Conservation (phyloP, 2,888 invertebrate genomes). For the Strigamia transsilvanica region DNA sequence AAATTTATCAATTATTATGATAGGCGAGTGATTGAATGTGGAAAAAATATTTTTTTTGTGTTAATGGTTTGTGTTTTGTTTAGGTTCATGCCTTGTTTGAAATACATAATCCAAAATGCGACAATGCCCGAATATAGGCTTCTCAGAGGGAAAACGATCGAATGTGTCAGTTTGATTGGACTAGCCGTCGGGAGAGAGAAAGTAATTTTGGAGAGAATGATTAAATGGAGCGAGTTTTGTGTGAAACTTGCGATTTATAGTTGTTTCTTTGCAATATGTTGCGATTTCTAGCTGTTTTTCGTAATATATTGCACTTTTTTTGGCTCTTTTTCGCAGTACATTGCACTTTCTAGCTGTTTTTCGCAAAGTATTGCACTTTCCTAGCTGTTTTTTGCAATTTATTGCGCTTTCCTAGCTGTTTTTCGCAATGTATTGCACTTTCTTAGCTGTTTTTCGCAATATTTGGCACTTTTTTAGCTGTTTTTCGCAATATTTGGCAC, state of each 20-base stretch:
- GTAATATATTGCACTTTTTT: background rate
- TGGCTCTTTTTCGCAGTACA: background rate
- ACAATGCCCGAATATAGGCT: conserved; percentile 86
- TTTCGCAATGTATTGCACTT: no score
- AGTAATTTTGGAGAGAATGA: no score
- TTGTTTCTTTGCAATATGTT: background rate
- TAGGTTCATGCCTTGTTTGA: conserved; percentile 88
- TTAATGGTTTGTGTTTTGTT: background rate
- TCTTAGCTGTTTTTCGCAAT: background rate
- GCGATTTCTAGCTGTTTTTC: background rate
- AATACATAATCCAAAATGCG: conserved; percentile 96
- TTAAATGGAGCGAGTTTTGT: no score
- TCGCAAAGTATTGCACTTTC: no score
- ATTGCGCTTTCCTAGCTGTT: no score
- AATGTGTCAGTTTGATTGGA: conserved; percentile 98
- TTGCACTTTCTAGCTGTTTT: no score
- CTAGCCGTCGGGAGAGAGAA: conserved; percentile 68
- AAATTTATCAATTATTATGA: conserved; percentile 96
- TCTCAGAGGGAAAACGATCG: conserved; percentile 96
- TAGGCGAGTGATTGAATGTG: conserved; percentile 65
- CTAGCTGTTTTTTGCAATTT: background rate
- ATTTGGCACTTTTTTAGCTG: no score
- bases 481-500: background rate
- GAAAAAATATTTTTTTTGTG: background rate
- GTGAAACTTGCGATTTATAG: no score